A percentile compares a stretch with the other conserved stretches of the same genome.
These are phyloP conservation scores for Caracal caracal DNA, from an alignment of 2,113 vertebrate genomes.

Conservation along the genomic window DNA sequence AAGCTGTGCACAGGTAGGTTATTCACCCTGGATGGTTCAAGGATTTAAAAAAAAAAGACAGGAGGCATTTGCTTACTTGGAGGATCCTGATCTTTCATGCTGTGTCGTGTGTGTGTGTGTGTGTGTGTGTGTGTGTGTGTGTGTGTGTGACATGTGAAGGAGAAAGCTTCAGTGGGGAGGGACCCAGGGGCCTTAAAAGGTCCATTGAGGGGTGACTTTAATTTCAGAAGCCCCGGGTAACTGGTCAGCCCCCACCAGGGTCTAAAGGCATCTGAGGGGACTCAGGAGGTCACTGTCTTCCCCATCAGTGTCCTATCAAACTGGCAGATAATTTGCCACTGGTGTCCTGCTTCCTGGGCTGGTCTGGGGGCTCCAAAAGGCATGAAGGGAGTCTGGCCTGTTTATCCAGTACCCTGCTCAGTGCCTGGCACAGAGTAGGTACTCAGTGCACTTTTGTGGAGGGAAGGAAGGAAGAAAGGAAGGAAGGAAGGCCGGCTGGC, in stretches of 20 bases:
- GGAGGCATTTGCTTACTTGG: slow-evolving; percentile 41
- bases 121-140: too few relatives aligned
- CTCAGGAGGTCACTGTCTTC: background rate
- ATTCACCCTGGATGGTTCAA: slow-evolving; percentile 52
- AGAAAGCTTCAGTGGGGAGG: background rate
- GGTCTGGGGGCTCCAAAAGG: background rate
- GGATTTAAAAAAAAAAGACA: slow-evolving; percentile 17
- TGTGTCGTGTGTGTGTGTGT: background rate
- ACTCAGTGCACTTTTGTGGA: background rate
- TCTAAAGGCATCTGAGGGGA: background rate
- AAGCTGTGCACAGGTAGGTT: slow-evolving; percentile 8
- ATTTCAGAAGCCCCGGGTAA: background rate
- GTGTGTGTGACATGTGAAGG: background rate
- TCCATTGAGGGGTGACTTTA: background rate
- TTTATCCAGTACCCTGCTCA: background rate
- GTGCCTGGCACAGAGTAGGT: background rate
- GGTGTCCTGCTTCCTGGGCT: background rate
- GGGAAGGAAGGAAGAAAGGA: background rate
- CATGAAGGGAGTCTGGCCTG: background rate
- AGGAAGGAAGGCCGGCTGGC: background rate
- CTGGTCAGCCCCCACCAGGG: background rate
- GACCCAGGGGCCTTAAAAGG: background rate
- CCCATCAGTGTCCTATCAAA: background rate
- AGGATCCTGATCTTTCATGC: background rate
- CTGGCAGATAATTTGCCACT: background rate